Evolutionary conservation across 2,113 vertebrate genomes (phyloP).

Genomic region (Anseranas semipalmata): DNA sequence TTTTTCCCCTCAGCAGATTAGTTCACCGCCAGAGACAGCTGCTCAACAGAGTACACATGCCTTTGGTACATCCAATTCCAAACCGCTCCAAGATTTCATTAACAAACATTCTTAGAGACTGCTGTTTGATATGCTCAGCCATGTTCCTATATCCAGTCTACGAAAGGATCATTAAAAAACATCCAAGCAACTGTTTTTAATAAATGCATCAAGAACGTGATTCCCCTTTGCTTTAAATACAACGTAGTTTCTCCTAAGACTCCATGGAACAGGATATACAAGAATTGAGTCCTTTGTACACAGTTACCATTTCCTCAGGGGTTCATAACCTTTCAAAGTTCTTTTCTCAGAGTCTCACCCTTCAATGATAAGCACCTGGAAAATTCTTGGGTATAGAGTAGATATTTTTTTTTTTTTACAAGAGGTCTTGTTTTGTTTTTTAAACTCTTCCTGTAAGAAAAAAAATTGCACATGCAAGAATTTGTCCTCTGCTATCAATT

Average conservation of each 20-base stretch:
- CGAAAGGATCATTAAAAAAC: not conserved
- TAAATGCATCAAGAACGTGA: not conserved
- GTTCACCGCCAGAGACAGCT: not conserved
- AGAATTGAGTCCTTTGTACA: not conserved
- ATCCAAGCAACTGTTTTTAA: not conserved
- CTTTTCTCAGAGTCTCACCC: not conserved
- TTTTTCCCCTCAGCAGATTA: conserved; percentile 9
- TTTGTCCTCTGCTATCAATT: not conserved
- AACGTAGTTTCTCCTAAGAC: not conserved
- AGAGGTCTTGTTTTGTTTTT: not conserved
- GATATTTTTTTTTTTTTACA: not conserved
- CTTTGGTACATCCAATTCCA: not conserved
- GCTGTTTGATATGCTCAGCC: not conserved
- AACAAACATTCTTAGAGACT: not conserved
- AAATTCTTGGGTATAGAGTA: not conserved
- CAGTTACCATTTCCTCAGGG: not conserved
- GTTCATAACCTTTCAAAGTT: not conserved
- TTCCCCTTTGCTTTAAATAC: not conserved
- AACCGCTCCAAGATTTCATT: not conserved
- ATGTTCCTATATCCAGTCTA: not conserved
- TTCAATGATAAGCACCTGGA: not conserved
- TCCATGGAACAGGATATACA: not conserved
- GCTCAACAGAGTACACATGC: not conserved
- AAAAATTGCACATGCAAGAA: not conserved
- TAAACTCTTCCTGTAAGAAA: not conserved